These are phyloP conservation scores for Ictalurus furcatus DNA, from an alignment of 2,113 vertebrate species.

Conservation along the genomic window DNA sequence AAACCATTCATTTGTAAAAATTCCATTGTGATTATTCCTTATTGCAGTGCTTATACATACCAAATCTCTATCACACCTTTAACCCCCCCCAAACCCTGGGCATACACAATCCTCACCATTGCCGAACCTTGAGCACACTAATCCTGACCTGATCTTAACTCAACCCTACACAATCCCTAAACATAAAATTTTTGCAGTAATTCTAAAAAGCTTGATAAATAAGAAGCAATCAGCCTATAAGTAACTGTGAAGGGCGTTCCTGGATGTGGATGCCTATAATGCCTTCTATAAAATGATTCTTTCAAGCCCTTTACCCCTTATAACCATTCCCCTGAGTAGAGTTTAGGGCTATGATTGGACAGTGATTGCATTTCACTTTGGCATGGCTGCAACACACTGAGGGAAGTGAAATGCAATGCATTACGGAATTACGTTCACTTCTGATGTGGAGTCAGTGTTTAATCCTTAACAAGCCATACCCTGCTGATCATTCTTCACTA, in stretches of 20 bases:
- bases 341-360: background rate
- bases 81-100: too few relatives aligned
- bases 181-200: background rate
- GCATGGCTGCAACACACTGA: background rate
- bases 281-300: too few relatives aligned
- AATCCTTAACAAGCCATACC: background rate
- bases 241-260: too few relatives aligned
- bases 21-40: background rate
- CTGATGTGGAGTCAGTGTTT: background rate
- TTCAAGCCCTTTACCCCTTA: too few relatives aligned
- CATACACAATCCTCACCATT: too few relatives aligned
- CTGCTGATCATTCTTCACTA: background rate
- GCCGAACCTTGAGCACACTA: too few relatives aligned
- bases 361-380: background rate
- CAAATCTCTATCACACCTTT: background rate
- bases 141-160: too few relatives aligned
- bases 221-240: too few relatives aligned
- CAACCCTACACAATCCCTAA: too few relatives aligned
- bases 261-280: too few relatives aligned
- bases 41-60: background rate
- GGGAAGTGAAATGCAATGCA: background rate
- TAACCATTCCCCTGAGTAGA: too few relatives aligned
- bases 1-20: background rate
- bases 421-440: background rate
- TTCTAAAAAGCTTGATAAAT: background rate